phyloP scores from a whole-genome alignment of 2,113 vertebrate species.

The Caretta caretta region DNA sequence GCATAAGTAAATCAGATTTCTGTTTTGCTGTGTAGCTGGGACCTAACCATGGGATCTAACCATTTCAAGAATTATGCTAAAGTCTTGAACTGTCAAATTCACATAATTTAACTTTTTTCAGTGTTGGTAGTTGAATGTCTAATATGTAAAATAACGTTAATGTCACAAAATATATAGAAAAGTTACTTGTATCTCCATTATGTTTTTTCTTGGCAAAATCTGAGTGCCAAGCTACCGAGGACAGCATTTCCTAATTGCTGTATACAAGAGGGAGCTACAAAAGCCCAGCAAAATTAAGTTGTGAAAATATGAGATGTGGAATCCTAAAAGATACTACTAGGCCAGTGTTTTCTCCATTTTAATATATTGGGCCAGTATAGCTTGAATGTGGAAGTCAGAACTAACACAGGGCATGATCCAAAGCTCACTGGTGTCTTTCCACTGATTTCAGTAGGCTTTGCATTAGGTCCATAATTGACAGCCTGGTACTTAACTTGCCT shows the following conservation, averaged over 20 bases:
- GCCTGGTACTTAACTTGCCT: not conserved
- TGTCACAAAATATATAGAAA: not conserved
- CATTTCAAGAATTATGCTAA: not conserved
- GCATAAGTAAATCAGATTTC: conserved; percentile 5
- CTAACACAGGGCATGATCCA: not conserved
- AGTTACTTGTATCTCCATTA: not conserved
- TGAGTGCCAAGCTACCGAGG: not conserved
- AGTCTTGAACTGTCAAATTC: not conserved
- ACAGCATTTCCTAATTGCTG: not conserved
- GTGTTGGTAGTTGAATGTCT: no score
- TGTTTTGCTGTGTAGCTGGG: not conserved
- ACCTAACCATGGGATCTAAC: not conserved
- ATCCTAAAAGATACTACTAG: not conserved
- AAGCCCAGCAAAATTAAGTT: not conserved
- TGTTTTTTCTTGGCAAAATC: not conserved
- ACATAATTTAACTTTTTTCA: not conserved
- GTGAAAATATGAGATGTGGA: not conserved
- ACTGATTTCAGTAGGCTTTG: conserved; percentile 33
- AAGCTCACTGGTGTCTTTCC: conserved; percentile 37
- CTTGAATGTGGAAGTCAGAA: not conserved
- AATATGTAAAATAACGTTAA: not conserved
- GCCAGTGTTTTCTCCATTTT: not conserved
- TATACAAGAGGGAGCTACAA: not conserved
- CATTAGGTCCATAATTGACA: conserved; percentile 51
- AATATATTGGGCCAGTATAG: accelerated